Base-by-base conservation (phyloP, 1,140 invertebrate genomes). In the Heliothis subflexa region DNA sequence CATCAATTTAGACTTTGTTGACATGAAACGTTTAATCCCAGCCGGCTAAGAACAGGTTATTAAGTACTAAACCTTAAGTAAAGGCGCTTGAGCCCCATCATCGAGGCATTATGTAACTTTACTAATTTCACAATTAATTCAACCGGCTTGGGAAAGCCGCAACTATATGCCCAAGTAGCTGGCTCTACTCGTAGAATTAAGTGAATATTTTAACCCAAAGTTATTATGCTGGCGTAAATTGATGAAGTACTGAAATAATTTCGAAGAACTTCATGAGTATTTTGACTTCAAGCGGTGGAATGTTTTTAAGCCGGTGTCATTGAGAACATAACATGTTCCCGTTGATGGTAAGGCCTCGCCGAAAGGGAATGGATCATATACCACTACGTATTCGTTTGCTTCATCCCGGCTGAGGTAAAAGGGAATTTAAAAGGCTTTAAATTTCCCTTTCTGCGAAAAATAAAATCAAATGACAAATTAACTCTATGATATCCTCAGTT, bases 1-100 rank as follows among this genome's bases (percentile, higher is more conserved):
- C 62, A 68, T 77, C 61, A 66, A 55, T 77, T 77, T 57, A 68
- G 74, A n/a, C 50, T 25, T 68, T 77, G 50, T 77, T 68, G 74
- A 68, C 61, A 66, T 68, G 25, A 55, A 66, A 77, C 59, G 62
- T 77, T 77, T 77, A 77, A 77, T 77, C 74, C 61, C 62, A 28
- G 33, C 62, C 3, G 74, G 62, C 40, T 68, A 54, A 78, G 59
- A 78, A 78, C 73, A 75, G 57, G 73, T 78, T 78, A 71, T 78
- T 78, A 78, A 78, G 76, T 71, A 78, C 66, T 78, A 78, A 78
- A 61, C 76, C 76, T 70, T 59, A 71, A 70, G 68, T 78, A 78
- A 78, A 78, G 76, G 76, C 45, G 47, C 47, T 61, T 52, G 40
- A 71, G 54, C 66, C 45, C 52, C 55, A 61, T 61, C 55, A 78